Base-by-base conservation (phyloP, 2,113 vertebrate species). In the Galbula dea region DNA sequence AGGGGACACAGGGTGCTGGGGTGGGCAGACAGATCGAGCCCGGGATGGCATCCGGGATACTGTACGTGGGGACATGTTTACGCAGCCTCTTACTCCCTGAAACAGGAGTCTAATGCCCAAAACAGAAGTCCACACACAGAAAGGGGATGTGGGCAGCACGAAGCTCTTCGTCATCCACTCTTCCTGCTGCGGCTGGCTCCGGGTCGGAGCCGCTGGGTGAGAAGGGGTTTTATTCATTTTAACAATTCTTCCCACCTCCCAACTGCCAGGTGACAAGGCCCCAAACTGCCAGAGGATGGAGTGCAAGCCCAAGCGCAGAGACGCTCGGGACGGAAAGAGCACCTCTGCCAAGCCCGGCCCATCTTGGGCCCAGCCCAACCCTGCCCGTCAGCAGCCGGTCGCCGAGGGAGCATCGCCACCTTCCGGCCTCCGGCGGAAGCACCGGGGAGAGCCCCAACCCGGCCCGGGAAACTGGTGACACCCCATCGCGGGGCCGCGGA, bases 201-300 rank as follows among this genome's bases (percentile, higher is more conserved):
- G 3, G 39, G 29, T 15, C 6, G 6, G 39, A 63, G 17, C 49
- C 15, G 7, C 39, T 49, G 7, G 39, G 11, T 32, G 41, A 4
- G n/a, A 20, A 48, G 10, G 20, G 11, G 11, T 0, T 32, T 41
- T 9, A 62, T 30, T 24, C 2, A 43, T 62, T 48, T n/a, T 15
- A 37, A 32, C 6, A 2, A 21, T 7, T 8, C 4, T 43, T 16
- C 12, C 1, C 32, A n/a, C n/a, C 27, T 58, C 77, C 22, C 45
- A 11, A 2, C 7, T 3, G 15, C 12, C 65, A 24, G 24, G 9
- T 5, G 9, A 18, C 63, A n/a, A 36, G 18, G 3, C 41, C n/a
- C 30, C 2, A 0, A 24, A 19, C 14, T 3, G 37, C n/a, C 32
- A 16, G 4, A 6, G 4, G 16, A 2, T 4, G 26, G n/a, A 32